Base-by-base conservation (phyloP, 2,888 invertebrate genomes). In the Chouioia cunea region DNA sequence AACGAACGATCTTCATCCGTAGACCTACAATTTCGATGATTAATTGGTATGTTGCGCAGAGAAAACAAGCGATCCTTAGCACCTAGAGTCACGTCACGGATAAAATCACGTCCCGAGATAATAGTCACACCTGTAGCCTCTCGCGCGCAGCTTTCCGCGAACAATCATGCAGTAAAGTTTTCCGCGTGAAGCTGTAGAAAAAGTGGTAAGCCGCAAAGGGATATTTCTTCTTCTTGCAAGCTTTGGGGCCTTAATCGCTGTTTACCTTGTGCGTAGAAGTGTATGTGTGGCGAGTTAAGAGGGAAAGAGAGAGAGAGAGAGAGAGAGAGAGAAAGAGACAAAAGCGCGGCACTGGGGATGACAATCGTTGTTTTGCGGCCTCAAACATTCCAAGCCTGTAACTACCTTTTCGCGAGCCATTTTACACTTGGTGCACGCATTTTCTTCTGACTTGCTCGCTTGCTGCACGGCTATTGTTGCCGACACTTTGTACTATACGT, bases 141-240 rank as follows among this genome's bases (percentile, higher is more conserved):
- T n/a, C n/a, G n/a, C n/a, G n/a, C n/a, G n/a, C 22, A 56, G 67
- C 69, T 66, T 73, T 73, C 73, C 65, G 60, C 65, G 73, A 73
- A 73, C 69, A 69, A 73, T 69, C 65, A 73, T 46, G 69, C 54
- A 52, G 60, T 52, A 65, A 36, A 44, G 47, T 63, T 65, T 63
- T 60, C 57, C 58, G 53, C 4, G 44, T 36, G 10, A 3, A 10
- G 58, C 52, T 48, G 46, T 65, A 52, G 62, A 36, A 60, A 60
- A 50, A 70, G 36, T 12, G 36, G 1, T 1, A 36, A 36, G 36
- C 36, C 36, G 36, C 36, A 36, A 36, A 47, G 46, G 46, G 16
- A 50, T 3, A 52, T 18, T 36, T 36, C 36, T 36, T 36, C 36
- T 36, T 36, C 36, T 36, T 53, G 20, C 59, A 59, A 56, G 59